Base-by-base conservation (phyloP, 2,797 vertebrate species). In the Aldrovandia affinis region DNA sequence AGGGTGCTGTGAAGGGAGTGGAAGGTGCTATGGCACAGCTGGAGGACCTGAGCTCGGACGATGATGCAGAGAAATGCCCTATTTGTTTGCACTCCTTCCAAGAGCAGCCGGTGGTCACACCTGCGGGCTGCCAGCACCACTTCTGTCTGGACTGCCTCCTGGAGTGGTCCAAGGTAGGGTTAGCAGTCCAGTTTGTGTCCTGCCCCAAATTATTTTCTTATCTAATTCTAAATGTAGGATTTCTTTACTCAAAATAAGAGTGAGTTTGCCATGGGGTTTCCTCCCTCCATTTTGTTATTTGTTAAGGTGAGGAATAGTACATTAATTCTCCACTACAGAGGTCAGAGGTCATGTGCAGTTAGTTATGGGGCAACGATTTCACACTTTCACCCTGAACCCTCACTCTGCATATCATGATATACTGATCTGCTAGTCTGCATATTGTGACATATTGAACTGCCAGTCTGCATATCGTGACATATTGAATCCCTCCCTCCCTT, bases 81-180 rank as follows among this genome's bases (percentile, higher is more conserved):
- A 99, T 99, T 88, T 99, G 98, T 87, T 97, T 99, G 84, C 99
- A 99, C 87, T 94, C 93, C 0, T 98, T 99, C 85, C 94, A 92
- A 85, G 96, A 95, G 89, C 98, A 99, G 91, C 97, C 95, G 0
- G 96, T 99, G 87, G 98, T 98, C 47, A 99, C 97, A 0, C 98
- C 98, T 0, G 97, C 98, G 93, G 96, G 83, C 92, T 99, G 98
- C 84, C 93, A 96, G 88, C 98, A 99, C 90, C 98, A 97, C 90
- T 99, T 99, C 94, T 99, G 98, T 89, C 94, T 99, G 39, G 98
- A 99, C 90, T 99, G 98, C 90, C 97, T 99, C 2, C 91, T 97
- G 18, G 98, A 98, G 87, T 99, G 98, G 98, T 91, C 98, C 44
- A 99, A 97, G 96, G 98, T 99, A 86, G 90, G 96, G 86, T 15